phyloP scores from a whole-genome alignment of 1,140 invertebrate genomes.

The Rhizoglyphus robini region DNA sequence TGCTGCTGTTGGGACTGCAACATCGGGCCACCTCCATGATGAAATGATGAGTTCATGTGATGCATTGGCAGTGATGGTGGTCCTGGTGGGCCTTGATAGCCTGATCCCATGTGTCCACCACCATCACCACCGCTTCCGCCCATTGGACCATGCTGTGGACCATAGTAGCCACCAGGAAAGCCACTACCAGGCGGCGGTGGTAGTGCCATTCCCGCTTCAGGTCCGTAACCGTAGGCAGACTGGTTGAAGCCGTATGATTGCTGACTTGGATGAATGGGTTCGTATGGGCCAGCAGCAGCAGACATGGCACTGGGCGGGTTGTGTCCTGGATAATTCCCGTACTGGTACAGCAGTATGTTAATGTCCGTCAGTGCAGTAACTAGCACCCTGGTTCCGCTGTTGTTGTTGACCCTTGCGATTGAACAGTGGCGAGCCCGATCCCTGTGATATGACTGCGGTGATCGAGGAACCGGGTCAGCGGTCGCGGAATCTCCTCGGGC shows the following conservation, averaged over 20 bases:
- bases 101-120: no score
- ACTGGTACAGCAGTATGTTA: slow-evolving; percentile 8
- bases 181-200: not conserved
- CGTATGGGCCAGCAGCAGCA: no score
- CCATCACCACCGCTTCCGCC: no score
- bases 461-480: slow-evolving; percentile 18
- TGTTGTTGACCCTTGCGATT: not conserved
- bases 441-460: no score
- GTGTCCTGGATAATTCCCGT: not conserved
- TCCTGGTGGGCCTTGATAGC: slow-evolving; percentile 3
- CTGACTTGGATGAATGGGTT: not conserved
- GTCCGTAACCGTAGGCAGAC: not conserved
- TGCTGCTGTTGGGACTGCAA: no score
- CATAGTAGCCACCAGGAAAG: no score
- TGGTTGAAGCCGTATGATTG: not conserved
- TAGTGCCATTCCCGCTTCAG: not conserved
- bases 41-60: not conserved
- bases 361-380: slow-evolving; percentile 36
- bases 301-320: not conserved
- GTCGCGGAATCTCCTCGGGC: slow-evolving; percentile 27
- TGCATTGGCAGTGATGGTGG: not conserved
- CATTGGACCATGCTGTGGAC: no score
- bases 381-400: slow-evolving; percentile 27
- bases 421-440: no score
- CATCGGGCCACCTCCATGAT: not conserved